Conservation (phyloP, 1,140 invertebrate species). For the Drosophila lowei region DNA sequence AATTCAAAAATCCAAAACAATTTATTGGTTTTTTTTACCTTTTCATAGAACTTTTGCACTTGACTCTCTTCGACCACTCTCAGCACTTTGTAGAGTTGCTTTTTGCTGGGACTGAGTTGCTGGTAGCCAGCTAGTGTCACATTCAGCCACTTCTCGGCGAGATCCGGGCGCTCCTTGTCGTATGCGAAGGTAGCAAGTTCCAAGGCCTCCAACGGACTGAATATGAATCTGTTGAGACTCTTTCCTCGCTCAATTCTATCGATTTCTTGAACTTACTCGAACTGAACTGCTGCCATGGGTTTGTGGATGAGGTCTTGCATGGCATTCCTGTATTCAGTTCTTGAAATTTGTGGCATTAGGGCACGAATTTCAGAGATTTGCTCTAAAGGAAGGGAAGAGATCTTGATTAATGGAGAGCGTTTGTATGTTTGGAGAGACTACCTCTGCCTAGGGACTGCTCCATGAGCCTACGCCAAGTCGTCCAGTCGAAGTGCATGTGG, state of each 20-base stretch:
- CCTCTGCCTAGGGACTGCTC: slow-evolving; percentile 2
- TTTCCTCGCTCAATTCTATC: no score
- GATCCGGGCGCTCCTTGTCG: neutral
- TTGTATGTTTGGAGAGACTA: neutral
- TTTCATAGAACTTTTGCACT: no score
- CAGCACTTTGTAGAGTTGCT: neutral
- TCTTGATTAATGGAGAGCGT: no score
- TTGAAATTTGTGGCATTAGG: neutral
- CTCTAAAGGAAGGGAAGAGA: neutral
- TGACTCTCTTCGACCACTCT: neutral
- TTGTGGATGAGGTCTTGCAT: neutral
- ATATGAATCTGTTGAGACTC: neutral
- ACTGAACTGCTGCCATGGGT: neutral
- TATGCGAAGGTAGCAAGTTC: neutral
- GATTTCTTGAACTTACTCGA: neutral
- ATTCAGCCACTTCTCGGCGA: slow-evolving; percentile 1
- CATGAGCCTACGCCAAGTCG: neutral
- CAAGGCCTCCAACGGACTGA: neutral
- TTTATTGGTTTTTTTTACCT: no score
- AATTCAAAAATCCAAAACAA: no score
- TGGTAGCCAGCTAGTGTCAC: neutral
- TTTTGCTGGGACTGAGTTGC: neutral
- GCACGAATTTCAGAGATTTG: neutral
- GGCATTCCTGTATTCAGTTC: neutral
- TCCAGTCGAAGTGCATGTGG: slow-evolving; percentile 6